Evolutionary conservation across 1,140 invertebrate species (phyloP).

Genomic region (Bombus polaris): DNA sequence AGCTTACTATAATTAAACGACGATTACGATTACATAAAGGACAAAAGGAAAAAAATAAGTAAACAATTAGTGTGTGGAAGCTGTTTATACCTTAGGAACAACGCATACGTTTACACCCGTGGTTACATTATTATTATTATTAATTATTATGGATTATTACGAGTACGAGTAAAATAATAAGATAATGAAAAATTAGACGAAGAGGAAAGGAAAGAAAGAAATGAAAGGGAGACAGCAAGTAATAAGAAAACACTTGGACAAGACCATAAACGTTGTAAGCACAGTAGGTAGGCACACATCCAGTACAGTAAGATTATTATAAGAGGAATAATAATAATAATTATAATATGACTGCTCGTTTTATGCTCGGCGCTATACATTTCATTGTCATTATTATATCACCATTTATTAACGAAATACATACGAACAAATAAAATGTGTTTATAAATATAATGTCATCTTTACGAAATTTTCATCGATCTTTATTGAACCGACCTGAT

Average conservation of each 20-base stretch:
- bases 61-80: conserved; percentile 73
- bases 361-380: conserved; percentile 81
- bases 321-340: conserved; percentile 79
- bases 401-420: conserved; percentile 81
- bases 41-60: conserved; percentile 49
- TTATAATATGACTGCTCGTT: conserved; percentile 80
- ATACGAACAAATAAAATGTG: conserved; percentile 82
- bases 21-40: conserved; percentile 69
- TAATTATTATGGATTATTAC: conserved; percentile 72
- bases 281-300: conserved; percentile 79
- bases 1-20: conserved; percentile 77
- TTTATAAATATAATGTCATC: conserved; percentile 79
- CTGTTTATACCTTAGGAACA: conserved; percentile 78
- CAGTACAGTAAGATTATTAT: conserved; percentile 76
- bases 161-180: conserved; percentile 59
- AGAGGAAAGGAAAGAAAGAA: background rate
- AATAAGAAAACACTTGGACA: conserved; percentile 68
- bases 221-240: background rate
- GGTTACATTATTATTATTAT: conserved; percentile 73
- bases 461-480: conserved; percentile 56
- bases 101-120: conserved; percentile 77
- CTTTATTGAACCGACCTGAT: conserved; percentile 37
- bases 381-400: conserved; percentile 82
- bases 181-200: conserved; percentile 60
- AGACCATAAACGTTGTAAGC: conserved; percentile 75